These are phyloP conservation scores for Apis dorsata DNA, from an alignment of 1,140 invertebrate species.

Conservation along the genomic window DNA sequence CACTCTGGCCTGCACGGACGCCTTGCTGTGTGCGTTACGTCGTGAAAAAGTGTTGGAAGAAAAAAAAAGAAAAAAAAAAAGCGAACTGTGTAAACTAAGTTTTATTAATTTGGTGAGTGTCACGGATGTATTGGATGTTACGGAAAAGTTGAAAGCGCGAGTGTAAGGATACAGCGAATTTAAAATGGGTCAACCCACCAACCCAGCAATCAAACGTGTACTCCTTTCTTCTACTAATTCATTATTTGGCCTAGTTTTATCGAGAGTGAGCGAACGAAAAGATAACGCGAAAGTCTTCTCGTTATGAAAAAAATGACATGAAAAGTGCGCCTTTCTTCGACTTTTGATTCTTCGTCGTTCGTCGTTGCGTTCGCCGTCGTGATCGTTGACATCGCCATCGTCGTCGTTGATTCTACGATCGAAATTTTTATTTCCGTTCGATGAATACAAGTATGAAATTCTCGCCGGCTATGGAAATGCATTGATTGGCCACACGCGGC, in stretches of 20 bases:
- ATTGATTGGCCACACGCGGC: conserved; percentile 46
- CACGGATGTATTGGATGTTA: background rate
- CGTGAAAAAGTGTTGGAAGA: no score
- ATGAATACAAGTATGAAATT: conserved; percentile 35
- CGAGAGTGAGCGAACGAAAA: conserved; percentile 43
- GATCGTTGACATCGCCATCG: conserved; percentile 4
- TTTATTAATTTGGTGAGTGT: conserved; percentile 45
- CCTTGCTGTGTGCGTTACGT: conserved; percentile 24
- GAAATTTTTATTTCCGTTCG: background rate
- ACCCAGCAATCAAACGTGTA: conserved; percentile 50
- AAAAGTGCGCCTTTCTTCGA: background rate
- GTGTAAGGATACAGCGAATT: conserved; percentile 33
- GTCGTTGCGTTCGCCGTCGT: background rate
- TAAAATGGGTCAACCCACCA: conserved; percentile 65
- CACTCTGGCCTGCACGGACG: conserved; percentile 55
- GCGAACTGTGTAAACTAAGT: conserved; percentile 31
- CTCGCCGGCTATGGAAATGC: conserved; percentile 9
- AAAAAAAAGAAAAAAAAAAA: conserved; percentile 1
- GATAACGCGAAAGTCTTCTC: conserved; percentile 20
- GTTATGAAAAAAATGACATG: conserved; percentile 2
- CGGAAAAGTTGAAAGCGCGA: conserved; percentile 15
- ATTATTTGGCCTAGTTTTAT: conserved; percentile 60
- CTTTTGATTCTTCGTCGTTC: background rate
- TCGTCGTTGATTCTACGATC: conserved; percentile 6
- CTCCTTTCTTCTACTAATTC: conserved; percentile 48